Base-by-base conservation (phyloP, 1,140 invertebrate genomes). In the Diabrotica virgifera region DNA sequence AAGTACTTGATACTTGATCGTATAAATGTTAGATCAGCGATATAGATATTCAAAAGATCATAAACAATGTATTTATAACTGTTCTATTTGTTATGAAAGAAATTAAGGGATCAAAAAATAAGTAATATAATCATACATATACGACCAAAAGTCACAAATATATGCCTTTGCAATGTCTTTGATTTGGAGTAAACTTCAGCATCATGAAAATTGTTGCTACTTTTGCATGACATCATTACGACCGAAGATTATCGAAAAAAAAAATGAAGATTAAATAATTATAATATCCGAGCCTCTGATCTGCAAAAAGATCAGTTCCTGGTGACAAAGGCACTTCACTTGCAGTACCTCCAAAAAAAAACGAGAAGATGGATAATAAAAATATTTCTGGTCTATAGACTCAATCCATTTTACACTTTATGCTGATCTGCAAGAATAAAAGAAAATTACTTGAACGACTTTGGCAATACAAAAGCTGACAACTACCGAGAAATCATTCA, bases 141-240 rank as follows among this genome's bases (percentile, higher is more conserved):
- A n/a, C n/a, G n/a, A n/a, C n/a, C n/a, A n/a, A n/a, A 46, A 69
- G 35, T 35, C 12, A 63, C 4, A 69, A 59, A 61, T 63, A 35
- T 36, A 62, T 70, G 60, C 62, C n/a, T 75, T 74, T 66, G 14
- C 50, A 52, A 37, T 66, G 53, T 62, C 70, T 35, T 66, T 72
- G 61, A 62, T 71, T 56, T 69, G 70, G 72, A 67, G 40, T 52
- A 69, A 75, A 67, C 65, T 50, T 54, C 36, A 60, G 56, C 1
- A 24, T 24, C 24, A 24, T 1, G 24, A 24, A 24, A 24, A 24
- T 24, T 1, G 24, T 24, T 24, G 40, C 51, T 51, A 61, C 10
- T 71, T 74, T 70, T 71, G 65, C 61, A 50, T 72, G 59, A 67
- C 37, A 59, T 12, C 24, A 38, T 52, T 36, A 40, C 8, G 58